Conservation (phyloP, 2,888 invertebrate species). For the Thumatha senex region DNA sequence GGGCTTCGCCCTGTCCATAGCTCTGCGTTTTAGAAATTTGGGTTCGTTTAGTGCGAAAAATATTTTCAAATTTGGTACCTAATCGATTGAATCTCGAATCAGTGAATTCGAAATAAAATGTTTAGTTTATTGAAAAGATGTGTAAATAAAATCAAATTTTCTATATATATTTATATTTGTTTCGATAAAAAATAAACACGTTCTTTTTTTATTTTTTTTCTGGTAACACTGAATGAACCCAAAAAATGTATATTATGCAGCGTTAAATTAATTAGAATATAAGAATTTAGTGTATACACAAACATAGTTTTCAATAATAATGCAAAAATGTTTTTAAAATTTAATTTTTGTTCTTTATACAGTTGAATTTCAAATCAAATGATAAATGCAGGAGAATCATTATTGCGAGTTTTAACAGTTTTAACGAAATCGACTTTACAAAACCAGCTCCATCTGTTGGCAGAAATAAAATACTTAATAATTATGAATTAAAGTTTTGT, state of each 20-base stretch:
- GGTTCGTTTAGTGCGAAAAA: constrained; percentile 65
- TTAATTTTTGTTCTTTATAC: constrained; percentile 28
- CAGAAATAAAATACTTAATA: constrained; percentile 8
- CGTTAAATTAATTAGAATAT: constrained; percentile 55
- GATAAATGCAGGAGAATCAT: neutral
- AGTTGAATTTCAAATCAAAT: constrained; percentile 18
- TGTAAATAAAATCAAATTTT: constrained; percentile 71
- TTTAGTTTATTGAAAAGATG: constrained; percentile 21
- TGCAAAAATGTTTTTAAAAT: constrained; percentile 45
- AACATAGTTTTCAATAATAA: constrained; percentile 51
- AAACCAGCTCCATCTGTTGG: neutral
- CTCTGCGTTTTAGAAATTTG: constrained; percentile 54
- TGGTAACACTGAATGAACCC: constrained; percentile 60
- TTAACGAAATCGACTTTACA: neutral
- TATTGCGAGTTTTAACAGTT: neutral
- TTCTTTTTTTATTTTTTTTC: constrained; percentile 25
- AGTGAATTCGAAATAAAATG: constrained; percentile 24
- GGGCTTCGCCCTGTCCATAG: constrained; percentile 60
- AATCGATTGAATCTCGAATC: constrained; percentile 58
- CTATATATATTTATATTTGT: constrained; percentile 27
- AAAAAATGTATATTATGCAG: constrained; percentile 67
- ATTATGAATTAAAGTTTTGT: neutral
- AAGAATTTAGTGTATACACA: constrained; percentile 59
- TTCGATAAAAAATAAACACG: constrained; percentile 2
- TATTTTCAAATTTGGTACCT: constrained; percentile 34